Percentiles rank a stretch among this genome's conserved stretches.
phyloP scores from a whole-genome alignment of 2,113 vertebrate species.

The Triplophysa dalaica region DNA sequence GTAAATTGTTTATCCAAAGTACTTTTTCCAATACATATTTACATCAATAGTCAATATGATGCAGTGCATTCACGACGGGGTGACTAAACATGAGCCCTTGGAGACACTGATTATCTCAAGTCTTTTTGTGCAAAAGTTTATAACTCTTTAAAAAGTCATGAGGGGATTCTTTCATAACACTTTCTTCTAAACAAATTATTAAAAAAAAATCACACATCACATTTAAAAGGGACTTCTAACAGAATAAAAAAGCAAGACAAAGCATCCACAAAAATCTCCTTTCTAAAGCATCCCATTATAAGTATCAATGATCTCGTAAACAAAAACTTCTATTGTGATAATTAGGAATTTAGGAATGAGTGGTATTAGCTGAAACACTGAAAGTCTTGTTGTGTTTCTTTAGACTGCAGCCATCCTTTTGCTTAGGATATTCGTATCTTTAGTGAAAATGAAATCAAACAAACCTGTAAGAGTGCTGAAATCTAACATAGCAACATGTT shows the following conservation, averaged over 20 bases:
- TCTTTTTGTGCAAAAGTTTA: constrained; percentile 8
- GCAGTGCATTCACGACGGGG: not conserved
- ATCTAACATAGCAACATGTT: too few relatives aligned
- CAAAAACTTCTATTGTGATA: not conserved
- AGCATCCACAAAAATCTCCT: not conserved
- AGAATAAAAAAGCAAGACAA: not conserved
- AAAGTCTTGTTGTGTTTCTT: too few relatives aligned
- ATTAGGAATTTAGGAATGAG: not conserved
- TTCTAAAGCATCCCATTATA: not conserved
- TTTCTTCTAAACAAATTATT: not conserved
- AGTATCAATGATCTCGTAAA: not conserved
- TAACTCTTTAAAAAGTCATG: not conserved
- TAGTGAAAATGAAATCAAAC: too few relatives aligned
- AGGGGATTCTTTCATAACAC: not conserved
- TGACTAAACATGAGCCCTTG: not conserved
- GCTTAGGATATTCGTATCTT: too few relatives aligned
- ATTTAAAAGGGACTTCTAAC: constrained; percentile 14
- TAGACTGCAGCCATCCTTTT: not conserved
- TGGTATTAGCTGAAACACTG: not conserved
- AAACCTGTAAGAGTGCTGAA: too few relatives aligned
- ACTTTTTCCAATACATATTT: not conserved
- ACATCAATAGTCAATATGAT: constrained; percentile 15
- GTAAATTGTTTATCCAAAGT: not conserved
- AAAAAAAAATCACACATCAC: not conserved
- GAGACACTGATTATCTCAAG: not conserved